A percentile compares a stretch with the other conserved stretches of the same genome.
These are phyloP conservation scores for Gila orcuttii DNA, from an alignment of 2,113 vertebrate genomes.

Conservation along the genomic window DNA sequence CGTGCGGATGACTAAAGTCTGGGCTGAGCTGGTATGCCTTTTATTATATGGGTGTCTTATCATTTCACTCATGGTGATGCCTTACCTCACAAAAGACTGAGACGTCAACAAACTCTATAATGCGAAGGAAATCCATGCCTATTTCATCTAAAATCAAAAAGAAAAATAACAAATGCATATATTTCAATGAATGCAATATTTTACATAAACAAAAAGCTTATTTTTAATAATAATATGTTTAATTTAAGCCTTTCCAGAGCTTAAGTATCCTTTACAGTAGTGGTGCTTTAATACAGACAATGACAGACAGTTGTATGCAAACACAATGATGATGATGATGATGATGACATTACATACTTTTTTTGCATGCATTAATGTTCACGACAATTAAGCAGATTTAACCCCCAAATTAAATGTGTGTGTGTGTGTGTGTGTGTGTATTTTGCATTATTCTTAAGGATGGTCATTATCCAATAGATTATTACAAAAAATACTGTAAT, in stretches of 20 bases:
- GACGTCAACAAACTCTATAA: neutral
- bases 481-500: neutral
- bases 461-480: neutral
- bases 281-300: too few species aligned
- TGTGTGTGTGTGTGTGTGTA: too few species aligned
- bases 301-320: too few species aligned
- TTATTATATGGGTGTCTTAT: slow-evolving; percentile 52
- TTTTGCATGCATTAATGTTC: neutral
- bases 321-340: too few species aligned
- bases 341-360: neutral
- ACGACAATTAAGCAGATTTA: neutral
- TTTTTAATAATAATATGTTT: neutral
- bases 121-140: neutral
- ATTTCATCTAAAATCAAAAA: neutral
- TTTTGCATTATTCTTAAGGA: neutral
- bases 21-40: slow-evolving; percentile 36
- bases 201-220: neutral
- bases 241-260: neutral
- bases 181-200: neutral
- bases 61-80: slow-evolving; percentile 44
- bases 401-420: neutral
- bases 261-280: neutral
- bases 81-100: neutral
- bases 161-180: neutral
- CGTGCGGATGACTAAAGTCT: slow-evolving; percentile 42